Evolutionary conservation across 1,140 invertebrate species (phyloP), one percentile per base, ranked within the genome.

Genomic region (Drosophila nannoptera): DNA sequence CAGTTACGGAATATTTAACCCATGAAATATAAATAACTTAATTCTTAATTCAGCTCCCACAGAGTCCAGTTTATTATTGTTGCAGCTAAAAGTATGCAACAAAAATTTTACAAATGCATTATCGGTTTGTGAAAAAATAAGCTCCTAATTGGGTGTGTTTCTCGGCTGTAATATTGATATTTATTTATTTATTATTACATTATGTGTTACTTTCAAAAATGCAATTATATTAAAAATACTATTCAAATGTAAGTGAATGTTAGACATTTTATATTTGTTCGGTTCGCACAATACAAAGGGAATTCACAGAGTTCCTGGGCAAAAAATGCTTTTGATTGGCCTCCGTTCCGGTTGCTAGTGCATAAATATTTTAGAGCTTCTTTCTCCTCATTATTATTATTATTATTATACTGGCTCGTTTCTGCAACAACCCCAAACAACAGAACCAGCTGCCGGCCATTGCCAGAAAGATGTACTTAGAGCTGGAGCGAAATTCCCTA

Each of bases 311-410:
- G 31, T 60, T 42, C 55, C 48, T 67, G 45, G 12, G n/a, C 7
- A 2, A 59, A 29, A 60, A 59, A 54, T 73, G 53, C 59, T 53
- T 73, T 73, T 73, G 69, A 67, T n/a, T 33, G 16, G 12, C 33
- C n/a, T 29, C 22, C 29, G 33, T 53, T 61, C 32, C 14, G 32
- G 54, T 45, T 55, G 49, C n/a, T 43, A 43, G 22, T 32, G 16
- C 43, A 67, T 72, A 78, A 78, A 78, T 75, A 78, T 78, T 75
- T 78, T 16, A 40, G 42, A 22, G 40, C 31, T 9, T 7, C 65
- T 58, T 22, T 22, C 22, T 22, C 22, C 22, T 22, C 22, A 22
- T 22, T 22, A 22, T 22, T 22, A 22, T 22, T 22, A 22, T 22
- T 22, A 22, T 22, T 22, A 22, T 22, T 22, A n/a, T n/a, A n/a